phyloP scores from a whole-genome alignment of 2,113 vertebrate genomes.

The Neogale vison region DNA sequence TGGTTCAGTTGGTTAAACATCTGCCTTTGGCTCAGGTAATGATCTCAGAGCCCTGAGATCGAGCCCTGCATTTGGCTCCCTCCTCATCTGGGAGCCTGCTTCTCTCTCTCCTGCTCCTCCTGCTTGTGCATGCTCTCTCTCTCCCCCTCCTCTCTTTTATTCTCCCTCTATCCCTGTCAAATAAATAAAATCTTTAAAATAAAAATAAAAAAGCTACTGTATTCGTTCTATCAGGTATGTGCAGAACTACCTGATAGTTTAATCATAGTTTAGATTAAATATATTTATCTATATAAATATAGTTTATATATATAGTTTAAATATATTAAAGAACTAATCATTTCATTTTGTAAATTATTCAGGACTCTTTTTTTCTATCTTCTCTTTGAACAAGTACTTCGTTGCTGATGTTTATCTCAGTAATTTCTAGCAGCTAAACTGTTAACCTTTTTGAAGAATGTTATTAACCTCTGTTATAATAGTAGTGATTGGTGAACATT shows the following conservation, averaged over 20 bases:
- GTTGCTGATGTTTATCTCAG: not conserved
- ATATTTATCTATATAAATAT: too few relatives aligned
- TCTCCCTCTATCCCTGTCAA: not conserved
- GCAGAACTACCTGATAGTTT: too few relatives aligned
- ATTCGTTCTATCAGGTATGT: not conserved
- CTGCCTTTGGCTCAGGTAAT: not conserved
- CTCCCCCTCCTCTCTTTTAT: not conserved
- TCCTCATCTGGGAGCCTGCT: not conserved
- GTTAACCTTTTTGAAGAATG: constrained; percentile 54
- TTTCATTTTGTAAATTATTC: constrained; percentile 40
- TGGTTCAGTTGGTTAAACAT: not conserved
- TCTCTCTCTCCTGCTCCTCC: not conserved
- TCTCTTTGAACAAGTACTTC: not conserved
- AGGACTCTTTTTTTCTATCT: not conserved
- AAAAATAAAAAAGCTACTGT: not conserved
- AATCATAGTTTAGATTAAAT: too few relatives aligned
- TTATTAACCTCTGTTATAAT: not conserved
- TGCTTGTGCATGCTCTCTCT: not conserved
- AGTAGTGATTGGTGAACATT: constrained; percentile 36
- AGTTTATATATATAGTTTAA: too few relatives aligned
- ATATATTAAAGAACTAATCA: not conserved
- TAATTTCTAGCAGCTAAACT: constrained; percentile 27
- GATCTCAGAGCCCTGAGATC: not conserved
- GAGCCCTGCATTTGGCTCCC: not conserved
- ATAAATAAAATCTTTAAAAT: not conserved